Conservation (phyloP, 2,113 vertebrate genomes). For the Manacus vitellinus region DNA sequence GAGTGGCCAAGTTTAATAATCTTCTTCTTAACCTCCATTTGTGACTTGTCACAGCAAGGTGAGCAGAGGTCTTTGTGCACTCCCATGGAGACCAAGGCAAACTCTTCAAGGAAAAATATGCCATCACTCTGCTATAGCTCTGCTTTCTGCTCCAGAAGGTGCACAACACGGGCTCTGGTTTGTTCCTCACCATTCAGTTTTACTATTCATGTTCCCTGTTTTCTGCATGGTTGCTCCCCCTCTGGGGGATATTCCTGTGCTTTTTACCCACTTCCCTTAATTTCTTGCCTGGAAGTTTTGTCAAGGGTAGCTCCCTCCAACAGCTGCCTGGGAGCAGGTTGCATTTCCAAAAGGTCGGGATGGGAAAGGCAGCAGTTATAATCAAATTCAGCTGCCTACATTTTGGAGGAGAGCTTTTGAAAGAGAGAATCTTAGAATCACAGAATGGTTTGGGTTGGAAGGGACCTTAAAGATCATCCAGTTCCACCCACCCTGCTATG, state of each 20-base stretch:
- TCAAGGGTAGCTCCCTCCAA: background rate
- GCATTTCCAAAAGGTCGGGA: rapidly evolving
- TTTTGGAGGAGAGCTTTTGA: background rate
- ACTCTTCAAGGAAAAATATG: background rate
- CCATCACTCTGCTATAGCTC: background rate
- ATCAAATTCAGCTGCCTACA: background rate
- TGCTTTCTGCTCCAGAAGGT: background rate
- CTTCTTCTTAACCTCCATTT: background rate
- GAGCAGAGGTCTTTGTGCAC: background rate
- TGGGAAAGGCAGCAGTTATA: background rate
- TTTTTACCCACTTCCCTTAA: background rate
- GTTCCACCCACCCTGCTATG: background rate
- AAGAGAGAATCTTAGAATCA: background rate
- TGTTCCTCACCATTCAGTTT: background rate
- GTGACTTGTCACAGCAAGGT: background rate
- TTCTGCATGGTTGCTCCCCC: background rate
- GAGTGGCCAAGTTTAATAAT: background rate
- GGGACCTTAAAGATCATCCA: background rate
- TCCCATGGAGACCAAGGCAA: background rate
- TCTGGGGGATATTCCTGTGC: background rate
- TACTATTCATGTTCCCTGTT: background rate
- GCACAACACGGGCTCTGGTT: rapidly evolving
- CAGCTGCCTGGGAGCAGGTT: rapidly evolving
- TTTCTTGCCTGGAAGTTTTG: background rate
- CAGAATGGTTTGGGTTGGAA: background rate